Percentiles rank a stretch among this genome's conserved stretches.
These are phyloP conservation scores for Psophia crepitans DNA, from an alignment of 2,113 vertebrate genomes.

Conservation along the genomic window DNA sequence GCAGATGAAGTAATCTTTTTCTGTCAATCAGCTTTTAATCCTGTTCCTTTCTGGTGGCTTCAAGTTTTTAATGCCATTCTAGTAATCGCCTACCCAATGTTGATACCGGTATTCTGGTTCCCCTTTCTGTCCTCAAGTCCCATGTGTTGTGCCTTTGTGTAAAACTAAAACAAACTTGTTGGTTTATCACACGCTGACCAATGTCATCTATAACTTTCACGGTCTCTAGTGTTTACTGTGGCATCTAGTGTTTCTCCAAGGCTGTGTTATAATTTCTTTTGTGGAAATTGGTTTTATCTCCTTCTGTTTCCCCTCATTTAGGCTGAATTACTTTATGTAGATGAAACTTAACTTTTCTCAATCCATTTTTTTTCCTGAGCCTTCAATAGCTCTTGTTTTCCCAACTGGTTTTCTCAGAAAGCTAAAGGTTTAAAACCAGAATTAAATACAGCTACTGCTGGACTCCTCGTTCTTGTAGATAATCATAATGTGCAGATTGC, in stretches of 20 bases:
- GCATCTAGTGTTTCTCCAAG: not conserved
- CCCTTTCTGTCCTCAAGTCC: not conserved
- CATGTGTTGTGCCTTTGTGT: not conserved
- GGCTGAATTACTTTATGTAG: not conserved
- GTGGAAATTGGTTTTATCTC: not conserved
- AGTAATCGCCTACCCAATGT: not conserved
- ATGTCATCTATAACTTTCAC: not conserved
- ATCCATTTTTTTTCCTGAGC: not conserved
- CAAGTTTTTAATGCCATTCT: not conserved
- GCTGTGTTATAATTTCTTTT: not conserved
- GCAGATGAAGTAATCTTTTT: not conserved
- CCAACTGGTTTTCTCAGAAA: not conserved
- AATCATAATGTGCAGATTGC: not conserved
- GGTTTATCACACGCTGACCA: not conserved
- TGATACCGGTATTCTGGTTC: not conserved
- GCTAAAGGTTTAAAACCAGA: not conserved
- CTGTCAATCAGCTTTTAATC: not conserved
- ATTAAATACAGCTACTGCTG: not conserved
- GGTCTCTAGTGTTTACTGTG: not conserved
- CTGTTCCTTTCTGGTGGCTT: not conserved
- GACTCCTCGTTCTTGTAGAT: not conserved
- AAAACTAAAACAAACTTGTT: not conserved
- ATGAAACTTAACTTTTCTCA: not conserved
- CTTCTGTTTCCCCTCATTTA: not conserved
- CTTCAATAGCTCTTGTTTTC: not conserved